Evolutionary conservation across 2,113 vertebrate genomes (phyloP), one percentile per base, ranked within the genome.

Genomic region (Scatophagus argus): DNA sequence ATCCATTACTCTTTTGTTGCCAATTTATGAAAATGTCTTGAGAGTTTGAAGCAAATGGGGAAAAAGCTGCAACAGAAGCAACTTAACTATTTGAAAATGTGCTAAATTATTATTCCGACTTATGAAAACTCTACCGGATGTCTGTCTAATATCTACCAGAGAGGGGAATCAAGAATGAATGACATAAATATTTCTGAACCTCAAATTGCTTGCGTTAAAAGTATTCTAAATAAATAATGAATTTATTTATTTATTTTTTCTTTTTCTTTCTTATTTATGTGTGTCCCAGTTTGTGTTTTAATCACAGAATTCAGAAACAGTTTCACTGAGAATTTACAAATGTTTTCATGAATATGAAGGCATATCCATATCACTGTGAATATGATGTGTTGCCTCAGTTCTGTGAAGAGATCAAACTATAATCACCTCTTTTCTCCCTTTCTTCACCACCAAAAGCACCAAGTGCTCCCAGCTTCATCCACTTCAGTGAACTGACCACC

Each of bases 401-500:
- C 34, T 46, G 23, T 64, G 34, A 55, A 52, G 16, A n/a, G 27
- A 62, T 76, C 23, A 12, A 44, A 41, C 66, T 71, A 5, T 74
- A 44, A 51, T 79, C 61, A 55, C 34, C 38, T 43, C 9, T 59
- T 66, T 21, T 46, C 17, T 19, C 19, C 21, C 14, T 63, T 55
- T 73, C 39, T 83, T 67, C 41, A 32, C 76, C n/a, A n/a, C 38
- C 38, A 3, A 0, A 91, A 99, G 98, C 97, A 2, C 98, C 98
- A 72, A 98, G 96, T 0, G 93, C 96, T 17, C 97, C 98, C 0
- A 87, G 94, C 88, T 95, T 95, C 19, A 96, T 99, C 90, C 95
- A 94, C 67, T 99, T 99, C 93, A 97, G 97, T 5, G 98, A 99
- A 84, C 87, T 99, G 91, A 99, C 98, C 92, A 99, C 98, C n/a